Base-by-base conservation (phyloP, 2,797 vertebrate species). In the Protosalanx chinensis region DNA sequence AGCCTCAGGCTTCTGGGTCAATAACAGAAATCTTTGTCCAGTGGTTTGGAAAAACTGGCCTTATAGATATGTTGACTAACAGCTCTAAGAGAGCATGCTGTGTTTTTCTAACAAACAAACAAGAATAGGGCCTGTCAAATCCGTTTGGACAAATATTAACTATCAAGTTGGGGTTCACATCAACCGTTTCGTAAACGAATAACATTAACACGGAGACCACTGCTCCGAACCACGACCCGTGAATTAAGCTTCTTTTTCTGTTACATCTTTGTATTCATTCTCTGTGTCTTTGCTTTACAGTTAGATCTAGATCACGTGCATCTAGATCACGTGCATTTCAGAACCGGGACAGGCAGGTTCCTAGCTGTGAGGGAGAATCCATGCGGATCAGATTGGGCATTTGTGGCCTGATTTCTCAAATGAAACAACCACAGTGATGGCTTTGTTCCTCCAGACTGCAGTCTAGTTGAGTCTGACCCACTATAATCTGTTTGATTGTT, bases 331-430 rank as follows among this genome's bases (percentile, higher is more conserved):
- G 12, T 58, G 5, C 18, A 72, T 35, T 67, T 68, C 59, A 76
- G 56, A 68, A 56, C 70, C 53, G 56, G 41, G 62, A 32, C 70
- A 71, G 46, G 76, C 12, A 73, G 72, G 69, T 73, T 78, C 76
- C 76, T 75, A 59, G 75, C 69, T 88, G 81, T 85, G 67, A 84
- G 76, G 81, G 75, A 80, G 82, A 90, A 87, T 75, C 85, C 89
- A 91, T 85, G 91, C 82, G 79, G 81, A 91, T 82, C 79, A 89
- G 86, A 92, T 91, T 77, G 68, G 89, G 86, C 86, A 90, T 91
- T 91, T 86, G 83, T 82, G 78, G 56, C 85, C 78, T 72, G 49
- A 56, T 76, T 68, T 60, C 65, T 70, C 63, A 88, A 88, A 86
- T 77, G 87, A 89, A 84, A 84, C 73, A 1, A 82, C 69, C 74